phyloP scores from a whole-genome alignment of 2,888 invertebrate species.

The Drosophila subsilvestris region DNA sequence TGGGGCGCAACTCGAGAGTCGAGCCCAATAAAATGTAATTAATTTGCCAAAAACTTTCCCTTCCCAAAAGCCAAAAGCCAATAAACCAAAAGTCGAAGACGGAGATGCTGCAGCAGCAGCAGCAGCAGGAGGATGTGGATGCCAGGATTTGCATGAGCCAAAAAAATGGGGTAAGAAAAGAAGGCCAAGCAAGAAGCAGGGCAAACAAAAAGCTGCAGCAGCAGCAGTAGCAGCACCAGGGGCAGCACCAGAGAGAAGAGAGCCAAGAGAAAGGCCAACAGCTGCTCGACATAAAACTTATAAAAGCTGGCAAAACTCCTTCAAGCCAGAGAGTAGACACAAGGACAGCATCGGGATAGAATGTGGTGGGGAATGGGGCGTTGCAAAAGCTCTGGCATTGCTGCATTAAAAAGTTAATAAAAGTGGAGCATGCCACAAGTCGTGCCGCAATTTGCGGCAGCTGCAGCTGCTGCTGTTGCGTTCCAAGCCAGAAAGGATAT shows the following conservation, averaged over 20 bases:
- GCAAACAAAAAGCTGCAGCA: conserved; percentile 26
- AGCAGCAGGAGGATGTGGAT: not conserved
- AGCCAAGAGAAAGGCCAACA: conserved; percentile 51
- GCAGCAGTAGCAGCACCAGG: not conserved
- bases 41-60: conserved; percentile 67
- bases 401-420: conserved; percentile 80
- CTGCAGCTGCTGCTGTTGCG: conserved; percentile 57
- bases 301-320: conserved; percentile 70
- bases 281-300: conserved; percentile 75
- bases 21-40: conserved; percentile 77
- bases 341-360: not conserved
- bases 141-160: conserved; percentile 62
- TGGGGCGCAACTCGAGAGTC: conserved; percentile 21
- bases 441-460: conserved; percentile 77
- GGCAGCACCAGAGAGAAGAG: not conserved
- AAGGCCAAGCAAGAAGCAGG: conserved; percentile 36
- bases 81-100: conserved; percentile 53
- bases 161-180: conserved; percentile 43
- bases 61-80: conserved; percentile 53
- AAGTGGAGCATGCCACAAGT: conserved; percentile 79
- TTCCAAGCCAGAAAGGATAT: conserved; percentile 62
- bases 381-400: conserved; percentile 43
- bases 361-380: conserved; percentile 6
- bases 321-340: conserved; percentile 24
- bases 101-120: conserved; percentile 14